Conservation (phyloP, 2,888 invertebrate species). For the Glyphotaelius pellucidus region DNA sequence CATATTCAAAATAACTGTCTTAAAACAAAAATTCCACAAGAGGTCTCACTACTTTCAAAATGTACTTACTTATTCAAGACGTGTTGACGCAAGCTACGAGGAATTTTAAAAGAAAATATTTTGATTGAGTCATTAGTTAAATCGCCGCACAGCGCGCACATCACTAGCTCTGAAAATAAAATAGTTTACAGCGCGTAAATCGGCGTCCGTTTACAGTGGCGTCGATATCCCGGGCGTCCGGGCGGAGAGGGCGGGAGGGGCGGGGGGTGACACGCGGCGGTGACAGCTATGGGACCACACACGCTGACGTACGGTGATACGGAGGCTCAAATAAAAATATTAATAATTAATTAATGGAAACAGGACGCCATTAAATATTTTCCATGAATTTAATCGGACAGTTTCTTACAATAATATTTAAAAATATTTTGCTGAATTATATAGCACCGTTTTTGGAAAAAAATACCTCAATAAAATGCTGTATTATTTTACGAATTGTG, state of each 20-base stretch:
- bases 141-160: not conserved
- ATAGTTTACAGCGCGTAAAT: conserved; percentile 51
- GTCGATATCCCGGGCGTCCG: conserved; percentile 47
- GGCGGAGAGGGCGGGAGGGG: not conserved
- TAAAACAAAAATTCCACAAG: too few species aligned
- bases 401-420: too few species aligned
- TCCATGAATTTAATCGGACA: not conserved
- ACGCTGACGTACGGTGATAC: conserved; percentile 54
- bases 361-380: not conserved
- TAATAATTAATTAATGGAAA: not conserved
- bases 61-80: not conserved
- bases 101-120: not conserved
- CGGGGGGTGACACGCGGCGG: conserved; percentile 54
- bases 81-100: not conserved
- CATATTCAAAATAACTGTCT: too few species aligned
- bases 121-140: conserved; percentile 2
- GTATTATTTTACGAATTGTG: too few species aligned
- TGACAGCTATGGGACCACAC: conserved; percentile 62
- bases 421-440: too few species aligned
- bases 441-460: too few species aligned
- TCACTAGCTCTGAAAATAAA: conserved; percentile 42
- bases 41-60: too few species aligned
- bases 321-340: conserved; percentile 15
- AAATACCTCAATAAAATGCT: too few species aligned
- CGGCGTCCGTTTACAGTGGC: conserved; percentile 57